phyloP scores from a whole-genome alignment of 92 coral and sea anemone genomes.

The Zoanthus sociatus region DNA sequence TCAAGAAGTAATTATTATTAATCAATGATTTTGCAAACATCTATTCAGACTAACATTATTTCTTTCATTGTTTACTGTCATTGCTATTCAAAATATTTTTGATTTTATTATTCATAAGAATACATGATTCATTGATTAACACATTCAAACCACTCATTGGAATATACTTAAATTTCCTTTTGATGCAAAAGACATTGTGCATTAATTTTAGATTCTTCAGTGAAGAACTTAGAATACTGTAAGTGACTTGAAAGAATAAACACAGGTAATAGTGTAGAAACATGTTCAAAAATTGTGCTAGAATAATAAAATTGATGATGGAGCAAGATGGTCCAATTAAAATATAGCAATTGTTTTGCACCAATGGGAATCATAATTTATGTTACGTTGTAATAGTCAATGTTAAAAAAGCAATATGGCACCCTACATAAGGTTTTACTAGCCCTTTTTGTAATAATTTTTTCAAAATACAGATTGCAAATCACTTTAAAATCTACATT shows the following conservation, averaged over 20 bases:
- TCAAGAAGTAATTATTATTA: not conserved
- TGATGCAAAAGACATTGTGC: constrained; percentile 55
- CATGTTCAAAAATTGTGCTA: too few species aligned
- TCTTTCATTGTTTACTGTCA: not conserved
- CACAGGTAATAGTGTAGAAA: not conserved
- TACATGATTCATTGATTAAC: constrained; percentile 4
- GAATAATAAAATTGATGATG: too few species aligned
- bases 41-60: not conserved
- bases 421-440: too few species aligned
- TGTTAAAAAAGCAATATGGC: too few species aligned
- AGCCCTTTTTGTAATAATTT: too few species aligned
- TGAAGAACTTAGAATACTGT: constrained; percentile 11
- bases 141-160: constrained; percentile 47
- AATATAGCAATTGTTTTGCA: too few species aligned
- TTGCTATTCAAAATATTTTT: not conserved
- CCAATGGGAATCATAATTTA: too few species aligned
- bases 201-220: constrained; percentile 28
- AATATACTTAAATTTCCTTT: constrained; percentile 38
- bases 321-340: too few species aligned
- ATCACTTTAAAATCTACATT: too few species aligned
- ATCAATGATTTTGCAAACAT: not conserved
- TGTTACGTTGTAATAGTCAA: too few species aligned
- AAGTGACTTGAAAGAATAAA: not conserved
- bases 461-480: too few species aligned
- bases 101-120: constrained; percentile 26